A percentile compares a stretch with the other conserved stretches of the same genome.
Evolutionary conservation across 1,140 invertebrate species (phyloP).

Genomic region (Drosophila bifasciata): DNA sequence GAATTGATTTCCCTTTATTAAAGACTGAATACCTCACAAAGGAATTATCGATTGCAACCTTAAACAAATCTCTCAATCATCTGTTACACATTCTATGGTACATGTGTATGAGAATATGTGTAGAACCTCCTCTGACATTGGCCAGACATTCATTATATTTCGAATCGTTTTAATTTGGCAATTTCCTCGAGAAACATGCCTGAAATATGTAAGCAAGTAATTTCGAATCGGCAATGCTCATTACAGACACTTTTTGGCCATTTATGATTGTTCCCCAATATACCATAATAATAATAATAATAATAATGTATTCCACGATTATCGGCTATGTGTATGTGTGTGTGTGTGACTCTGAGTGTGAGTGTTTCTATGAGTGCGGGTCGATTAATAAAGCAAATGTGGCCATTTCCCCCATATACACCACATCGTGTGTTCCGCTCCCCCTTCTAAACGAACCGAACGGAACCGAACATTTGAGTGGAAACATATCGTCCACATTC

Average conservation of each 20-base stretch:
- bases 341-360: conserved; percentile 11
- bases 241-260: conserved; percentile 51
- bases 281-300: conserved; percentile 32
- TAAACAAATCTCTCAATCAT: background rate
- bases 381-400: conserved; percentile 78
- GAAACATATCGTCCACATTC: conserved; percentile 65
- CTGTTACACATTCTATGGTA: background rate
- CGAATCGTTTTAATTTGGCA: conserved; percentile 39
- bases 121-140: background rate
- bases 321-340: conserved; percentile 37
- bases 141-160: conserved; percentile 8
- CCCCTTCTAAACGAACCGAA: background rate
- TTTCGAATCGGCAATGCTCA: conserved; percentile 27
- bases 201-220: conserved; percentile 27
- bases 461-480: conserved; percentile 34
- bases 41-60: no score
- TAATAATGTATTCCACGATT: conserved; percentile 47
- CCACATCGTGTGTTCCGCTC: conserved; percentile 7
- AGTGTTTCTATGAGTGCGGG: conserved; percentile 54
- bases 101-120: background rate
- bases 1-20: no score
- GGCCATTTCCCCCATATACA: conserved; percentile 37
- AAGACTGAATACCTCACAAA: no score
- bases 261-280: conserved; percentile 43
- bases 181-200: conserved; percentile 25